Base-by-base conservation (phyloP, 2,113 vertebrate species). In the Rhabdornis inornatus region DNA sequence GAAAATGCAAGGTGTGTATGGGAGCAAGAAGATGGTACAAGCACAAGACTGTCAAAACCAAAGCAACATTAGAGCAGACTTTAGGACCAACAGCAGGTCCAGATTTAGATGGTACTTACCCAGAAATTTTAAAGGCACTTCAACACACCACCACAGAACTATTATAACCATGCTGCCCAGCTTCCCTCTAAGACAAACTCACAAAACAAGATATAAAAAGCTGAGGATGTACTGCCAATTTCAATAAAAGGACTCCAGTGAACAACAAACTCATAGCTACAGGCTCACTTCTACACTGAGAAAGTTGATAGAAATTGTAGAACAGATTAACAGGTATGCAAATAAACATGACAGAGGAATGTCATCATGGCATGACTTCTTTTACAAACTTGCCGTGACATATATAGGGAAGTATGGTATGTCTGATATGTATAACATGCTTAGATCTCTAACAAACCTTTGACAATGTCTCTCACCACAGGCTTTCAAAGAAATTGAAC, bases 401-500 rank as follows among this genome's bases (percentile, higher is more conserved):
- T 23, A 25, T 17, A 49, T 3, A 15, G 11, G 0, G 42, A 88
- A 69, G 40, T 40, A 15, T 40, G 37, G 8, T 40, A 69, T 11
- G 24, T 40, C 53, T 14, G 9, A 55, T 31, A 63, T 2, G 18
- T 9, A 11, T 3, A 17, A 14, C 6, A 30, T 30, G 20, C 55
- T 19, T 70, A 39, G 59, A 87, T 50, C 55, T 55, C 64, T 66
- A 77, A 81, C 47, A 87, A 74, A 81, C 18, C 7, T 92, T 77
- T 84, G 68, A 77, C 76, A 83, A 10, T 17, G 23, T 75, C 68
- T 37, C 37, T 87, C 80, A 89, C 30, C 64, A 50, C 39, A 84
- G 23, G 60, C 78, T 95, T 92, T 92, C 84, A 84, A 89, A 91
- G 77, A 96, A 94, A 92, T 87, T 75, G 52, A 95, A 75, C 35